Base-by-base conservation (phyloP, 2,888 invertebrate genomes). In the Neoitamus cyanurus region DNA sequence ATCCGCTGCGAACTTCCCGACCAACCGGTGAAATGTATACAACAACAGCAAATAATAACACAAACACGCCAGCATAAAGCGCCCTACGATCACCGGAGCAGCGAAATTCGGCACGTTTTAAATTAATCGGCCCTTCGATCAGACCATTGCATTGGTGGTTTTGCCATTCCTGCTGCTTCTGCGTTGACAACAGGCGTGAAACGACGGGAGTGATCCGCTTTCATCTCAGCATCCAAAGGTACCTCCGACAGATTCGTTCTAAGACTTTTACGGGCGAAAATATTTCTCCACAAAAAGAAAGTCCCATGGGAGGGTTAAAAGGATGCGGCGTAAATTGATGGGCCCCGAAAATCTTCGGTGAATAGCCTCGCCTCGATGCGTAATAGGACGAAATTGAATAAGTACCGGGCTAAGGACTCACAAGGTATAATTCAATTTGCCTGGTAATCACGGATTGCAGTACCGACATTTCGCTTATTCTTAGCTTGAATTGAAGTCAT, bases 1-100 rank as follows among this genome's bases (percentile, higher is more conserved):
- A 58, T 58, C 6, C 9, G 25, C 58, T 58, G 58, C 58, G 15
- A 15, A 58, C 15, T 58, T 58, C 25, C 25, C 15, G 58, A 25
- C 58, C 20, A 11, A 58, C 28, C 20, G 36, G 30, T 83, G 82
- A 85, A 85, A 85, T 83, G 20, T 69, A 83, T 85, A 83, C 42
- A 82, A 77, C 83, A 83, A 83, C 73, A 77, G 37, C 34, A 85
- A 85, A 85, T 77, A 85, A 75, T 78, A 85, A 85, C 85, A 85
- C 30, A 85, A 85, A 83, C 85, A 85, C 77, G 48, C 36, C 80
- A 46, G 80, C 72, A 84, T 68, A 69, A 84, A 75, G 69, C 20
- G 48, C 28, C 69, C 48, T 84, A 31, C 30, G 68, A 84, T 73
- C 77, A 48, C n/a, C 4, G 58, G 58, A 58, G 68, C 13, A 82